Evolutionary conservation across 2,888 invertebrate genomes (phyloP), one percentile per base, ranked within the genome.

Genomic region (Tachystola acroxantha): DNA sequence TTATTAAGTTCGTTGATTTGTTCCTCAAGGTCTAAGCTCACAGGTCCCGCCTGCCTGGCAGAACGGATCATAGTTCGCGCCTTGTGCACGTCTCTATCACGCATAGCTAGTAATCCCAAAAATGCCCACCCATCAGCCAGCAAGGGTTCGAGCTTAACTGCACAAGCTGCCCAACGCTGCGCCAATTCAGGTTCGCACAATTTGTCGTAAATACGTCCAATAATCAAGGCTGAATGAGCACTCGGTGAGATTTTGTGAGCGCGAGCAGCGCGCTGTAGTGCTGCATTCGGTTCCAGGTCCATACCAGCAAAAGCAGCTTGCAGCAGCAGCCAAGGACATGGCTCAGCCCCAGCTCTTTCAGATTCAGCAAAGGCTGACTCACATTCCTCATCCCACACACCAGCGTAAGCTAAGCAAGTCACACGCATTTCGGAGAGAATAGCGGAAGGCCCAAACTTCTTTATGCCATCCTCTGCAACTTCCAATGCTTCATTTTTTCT

Each of bases 51-150:
- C 47, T 86, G 80, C 20, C 61, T 64, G 0, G 82, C 76, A 3
- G 85, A 81, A 5, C 81, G 74, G 2, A 82, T 46, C 71, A 82
- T 68, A 1, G 62, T 53, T 29, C 65, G 64, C 1, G 80, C 82
- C 46, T 68, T 76, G 6, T 76, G 56, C 1, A 73, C 11, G 13
- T 77, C 55, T 30, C 57, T 63, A 24, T 73, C 64, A 29, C 64
- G 53, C 62, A 82, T 69, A 6, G 79, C 79, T 24, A 82, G 45
- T 10, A 79, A 32, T n/a, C 74, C 69, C 42, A 86, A 46, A 42
- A 79, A 53, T 2, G 79, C 82, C 86, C 86, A 86, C 0, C 72
- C 86, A 49, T 86, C 81, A 2, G 85, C 64, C 16, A 85, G 50
- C 14, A 69, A 48, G 1, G 85, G 81, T 42, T 85, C 86, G 12